phyloP scores from a whole-genome alignment of 2,113 vertebrate genomes.

The Symphodus melops region DNA sequence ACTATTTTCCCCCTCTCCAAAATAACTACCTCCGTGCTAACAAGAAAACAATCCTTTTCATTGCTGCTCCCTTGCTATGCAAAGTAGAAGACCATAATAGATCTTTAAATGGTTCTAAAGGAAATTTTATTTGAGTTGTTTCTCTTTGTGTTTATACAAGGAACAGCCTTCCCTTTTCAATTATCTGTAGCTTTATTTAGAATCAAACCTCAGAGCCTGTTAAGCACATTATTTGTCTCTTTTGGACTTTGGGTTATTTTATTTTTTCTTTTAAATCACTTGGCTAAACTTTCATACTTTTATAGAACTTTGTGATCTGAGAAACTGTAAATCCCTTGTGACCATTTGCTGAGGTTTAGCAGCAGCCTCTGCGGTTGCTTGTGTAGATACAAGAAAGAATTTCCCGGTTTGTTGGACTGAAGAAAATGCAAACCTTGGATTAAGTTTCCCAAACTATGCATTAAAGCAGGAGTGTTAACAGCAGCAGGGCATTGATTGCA shows the following conservation, averaged over 20 bases:
- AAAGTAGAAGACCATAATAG: no score
- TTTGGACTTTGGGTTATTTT: not conserved
- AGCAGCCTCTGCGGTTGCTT: constrained; percentile 18
- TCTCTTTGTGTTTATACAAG: no score
- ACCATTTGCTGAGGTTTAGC: constrained; percentile 36
- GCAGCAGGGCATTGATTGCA: constrained; percentile 51
- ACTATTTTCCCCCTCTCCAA: no score
- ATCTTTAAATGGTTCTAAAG: no score
- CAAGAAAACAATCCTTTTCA: no score
- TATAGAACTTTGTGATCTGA: constrained; percentile 50
- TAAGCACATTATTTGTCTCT: no score
- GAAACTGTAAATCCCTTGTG: constrained; percentile 36
- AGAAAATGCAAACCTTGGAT: constrained; percentile 60
- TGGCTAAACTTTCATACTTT: not conserved
- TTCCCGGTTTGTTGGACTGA: constrained; percentile 46
- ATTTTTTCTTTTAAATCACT: not conserved
- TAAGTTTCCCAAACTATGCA: constrained; percentile 66
- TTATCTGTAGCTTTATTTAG: no score
- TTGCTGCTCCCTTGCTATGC: no score
- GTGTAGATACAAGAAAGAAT: constrained; percentile 47
- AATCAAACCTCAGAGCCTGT: no score
- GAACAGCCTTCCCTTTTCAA: no score
- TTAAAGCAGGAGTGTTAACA: constrained; percentile 62
- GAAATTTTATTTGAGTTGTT: no score
- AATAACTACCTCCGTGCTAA: no score